These are phyloP conservation scores for Leguminivora glycinivorella DNA, from an alignment of 1,140 invertebrate species.

Conservation along the genomic window DNA sequence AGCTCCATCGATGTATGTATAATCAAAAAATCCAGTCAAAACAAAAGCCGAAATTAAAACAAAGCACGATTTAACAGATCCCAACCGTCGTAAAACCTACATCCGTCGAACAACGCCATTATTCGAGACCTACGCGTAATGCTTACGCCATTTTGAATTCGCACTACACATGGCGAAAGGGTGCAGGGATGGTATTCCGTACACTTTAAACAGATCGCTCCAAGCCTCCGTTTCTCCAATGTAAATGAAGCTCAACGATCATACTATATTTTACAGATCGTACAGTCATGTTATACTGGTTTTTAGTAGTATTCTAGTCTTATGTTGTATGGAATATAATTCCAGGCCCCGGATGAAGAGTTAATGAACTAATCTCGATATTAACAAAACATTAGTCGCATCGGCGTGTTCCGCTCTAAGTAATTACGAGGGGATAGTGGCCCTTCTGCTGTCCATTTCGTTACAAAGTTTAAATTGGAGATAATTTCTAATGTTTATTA, in stretches of 20 bases:
- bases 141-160: conserved; percentile 5
- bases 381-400: conserved; percentile 71
- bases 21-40: conserved; percentile 33
- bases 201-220: neutral
- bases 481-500: conserved; percentile 33
- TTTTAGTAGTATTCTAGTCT: neutral
- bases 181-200: neutral
- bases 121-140: neutral
- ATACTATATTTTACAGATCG: neutral
- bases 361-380: conserved; percentile 74
- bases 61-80: conserved; percentile 41
- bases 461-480: conserved; percentile 36
- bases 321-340: neutral
- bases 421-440: conserved; percentile 48
- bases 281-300: neutral
- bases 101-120: conserved; percentile 29
- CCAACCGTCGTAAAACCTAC: conserved; percentile 46
- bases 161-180: conserved; percentile 4
- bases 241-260: neutral
- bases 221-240: neutral
- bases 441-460: conserved; percentile 25
- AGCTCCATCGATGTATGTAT: neutral
- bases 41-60: conserved; percentile 59
- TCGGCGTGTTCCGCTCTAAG: conserved; percentile 45
- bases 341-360: conserved; percentile 54